Conservation (phyloP, 92 coral and sea anemone species). For the Ricordea florida region DNA sequence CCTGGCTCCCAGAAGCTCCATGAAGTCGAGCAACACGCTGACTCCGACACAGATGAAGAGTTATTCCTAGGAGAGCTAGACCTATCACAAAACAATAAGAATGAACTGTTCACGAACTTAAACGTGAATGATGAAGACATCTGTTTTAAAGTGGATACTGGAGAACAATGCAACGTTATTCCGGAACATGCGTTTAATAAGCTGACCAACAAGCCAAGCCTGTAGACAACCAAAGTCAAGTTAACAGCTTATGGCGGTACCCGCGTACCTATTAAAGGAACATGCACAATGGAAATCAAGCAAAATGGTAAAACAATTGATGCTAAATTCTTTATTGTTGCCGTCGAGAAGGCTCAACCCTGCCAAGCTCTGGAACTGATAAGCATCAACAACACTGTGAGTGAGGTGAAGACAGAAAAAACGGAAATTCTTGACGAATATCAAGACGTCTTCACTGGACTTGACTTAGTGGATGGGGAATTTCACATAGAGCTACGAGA, state of each 20-base stretch:
- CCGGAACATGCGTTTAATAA: conserved; percentile 13
- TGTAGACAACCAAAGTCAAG: too few relatives aligned
- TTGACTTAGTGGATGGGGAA: too few relatives aligned
- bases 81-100: background rate
- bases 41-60: background rate
- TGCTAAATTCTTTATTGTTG: conserved; percentile 23
- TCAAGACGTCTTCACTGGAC: conserved; percentile 43
- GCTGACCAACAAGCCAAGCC: conserved; percentile 20
- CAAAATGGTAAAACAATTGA: conserved; percentile 23
- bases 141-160: conserved; percentile 37
- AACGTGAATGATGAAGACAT: conserved; percentile 2
- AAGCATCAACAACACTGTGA: background rate
- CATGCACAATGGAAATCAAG: conserved; percentile 4
- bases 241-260: too few relatives aligned
- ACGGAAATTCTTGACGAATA: too few relatives aligned
- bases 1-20: background rate
- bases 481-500: too few relatives aligned
- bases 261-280: too few relatives aligned
- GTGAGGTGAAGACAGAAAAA: background rate
- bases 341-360: conserved; percentile 22
- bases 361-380: background rate
- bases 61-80: background rate
- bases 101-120: background rate
- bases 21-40: background rate
- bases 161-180: conserved; percentile 43